Evolutionary conservation across 2,888 invertebrate species (phyloP).

Genomic region (Xanthia icteritia): DNA sequence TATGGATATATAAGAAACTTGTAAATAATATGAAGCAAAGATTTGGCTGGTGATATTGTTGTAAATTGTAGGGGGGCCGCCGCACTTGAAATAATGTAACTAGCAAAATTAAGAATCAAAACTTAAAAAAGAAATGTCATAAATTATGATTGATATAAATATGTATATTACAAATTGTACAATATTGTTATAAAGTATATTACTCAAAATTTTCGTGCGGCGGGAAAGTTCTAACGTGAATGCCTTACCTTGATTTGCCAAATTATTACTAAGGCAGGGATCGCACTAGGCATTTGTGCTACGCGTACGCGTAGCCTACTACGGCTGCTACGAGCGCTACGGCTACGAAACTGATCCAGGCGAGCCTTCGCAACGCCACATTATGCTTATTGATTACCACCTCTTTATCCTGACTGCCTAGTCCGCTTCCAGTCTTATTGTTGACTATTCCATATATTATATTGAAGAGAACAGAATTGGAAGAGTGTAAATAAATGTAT

Average conservation of each 20-base stretch:
- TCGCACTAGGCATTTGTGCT: slow-evolving; percentile 5
- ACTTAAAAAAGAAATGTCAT: not conserved
- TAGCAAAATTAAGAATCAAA: slow-evolving; percentile 34
- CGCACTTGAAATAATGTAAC: slow-evolving; percentile 40
- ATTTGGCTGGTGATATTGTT: slow-evolving; percentile 56
- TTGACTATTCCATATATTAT: slow-evolving; percentile 57
- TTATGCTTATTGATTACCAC: not conserved
- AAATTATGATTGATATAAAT: slow-evolving; percentile 23
- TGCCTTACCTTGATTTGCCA: slow-evolving; percentile 59
- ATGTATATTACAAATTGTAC: slow-evolving; percentile 36
- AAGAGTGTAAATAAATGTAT: slow-evolving; percentile 69
- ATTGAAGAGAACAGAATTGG: slow-evolving; percentile 57
- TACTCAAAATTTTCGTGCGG: slow-evolving; percentile 43
- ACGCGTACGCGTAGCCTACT: slow-evolving; percentile 40
- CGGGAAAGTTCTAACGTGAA: slow-evolving; percentile 51
- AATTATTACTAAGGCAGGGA: slow-evolving; percentile 49
- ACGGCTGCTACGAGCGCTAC: slow-evolving; percentile 41
- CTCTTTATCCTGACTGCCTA: slow-evolving; percentile 14
- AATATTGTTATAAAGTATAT: slow-evolving; percentile 22
- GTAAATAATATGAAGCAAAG: slow-evolving; percentile 50
- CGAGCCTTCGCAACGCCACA: slow-evolving; percentile 16
- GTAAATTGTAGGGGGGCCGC: slow-evolving; percentile 33
- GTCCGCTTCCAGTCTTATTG: slow-evolving; percentile 44
- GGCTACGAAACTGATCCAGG: slow-evolving; percentile 5
- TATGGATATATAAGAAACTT: slow-evolving; percentile 51